Conservation (phyloP, 2,113 vertebrate species). For the Syngnathus scovelli region DNA sequence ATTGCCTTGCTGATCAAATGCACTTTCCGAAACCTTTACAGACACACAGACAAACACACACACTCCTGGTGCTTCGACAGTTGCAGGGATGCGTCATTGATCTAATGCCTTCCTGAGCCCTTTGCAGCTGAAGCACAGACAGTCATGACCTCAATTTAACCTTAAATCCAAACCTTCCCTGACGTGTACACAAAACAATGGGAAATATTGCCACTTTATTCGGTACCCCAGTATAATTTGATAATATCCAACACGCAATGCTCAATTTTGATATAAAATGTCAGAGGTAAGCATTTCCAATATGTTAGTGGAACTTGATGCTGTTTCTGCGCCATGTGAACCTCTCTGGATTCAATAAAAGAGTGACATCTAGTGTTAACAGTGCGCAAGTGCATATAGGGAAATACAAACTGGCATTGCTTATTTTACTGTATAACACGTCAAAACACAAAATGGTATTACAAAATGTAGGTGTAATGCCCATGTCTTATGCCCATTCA, state of each 20-base stretch:
- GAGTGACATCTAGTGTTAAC: conserved; percentile 56
- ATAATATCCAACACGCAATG: not conserved
- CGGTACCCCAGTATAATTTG: not conserved
- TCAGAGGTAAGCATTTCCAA: not conserved
- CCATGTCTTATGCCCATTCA: not conserved
- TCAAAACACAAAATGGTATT: not conserved
- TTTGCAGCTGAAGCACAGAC: not conserved
- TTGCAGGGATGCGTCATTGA: not conserved
- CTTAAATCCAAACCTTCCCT: not conserved
- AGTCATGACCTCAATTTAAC: not conserved
- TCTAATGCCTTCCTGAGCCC: not conserved
- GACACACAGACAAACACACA: not conserved
- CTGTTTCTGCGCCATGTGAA: not conserved
- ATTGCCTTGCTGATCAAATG: not conserved
- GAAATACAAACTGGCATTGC: not conserved
- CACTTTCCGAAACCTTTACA: not conserved
- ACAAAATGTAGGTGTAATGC: not conserved
- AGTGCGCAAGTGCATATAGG: conserved; percentile 26
- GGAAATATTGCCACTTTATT: not conserved
- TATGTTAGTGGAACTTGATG: not conserved
- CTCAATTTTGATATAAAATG: not conserved
- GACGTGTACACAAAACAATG: too few relatives aligned
- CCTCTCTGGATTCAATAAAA: conserved; percentile 20
- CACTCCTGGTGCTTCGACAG: not conserved
- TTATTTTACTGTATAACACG: not conserved